phyloP scores from a whole-genome alignment of 2,797 vertebrate species.

The Limnodromus scolopaceus region DNA sequence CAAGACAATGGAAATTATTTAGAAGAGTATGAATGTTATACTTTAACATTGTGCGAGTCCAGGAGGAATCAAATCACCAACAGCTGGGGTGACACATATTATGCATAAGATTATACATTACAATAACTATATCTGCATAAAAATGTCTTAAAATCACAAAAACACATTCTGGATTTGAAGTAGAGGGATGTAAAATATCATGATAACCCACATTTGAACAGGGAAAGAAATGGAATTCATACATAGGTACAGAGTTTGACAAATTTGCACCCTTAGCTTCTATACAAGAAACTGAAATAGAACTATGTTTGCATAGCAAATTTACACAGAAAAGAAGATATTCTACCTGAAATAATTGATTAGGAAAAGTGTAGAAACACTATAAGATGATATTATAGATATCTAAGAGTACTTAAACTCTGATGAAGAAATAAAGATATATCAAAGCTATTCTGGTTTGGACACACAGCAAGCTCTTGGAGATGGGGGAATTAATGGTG shows the following conservation, averaged over 20 bases:
- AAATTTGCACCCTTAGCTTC: background rate
- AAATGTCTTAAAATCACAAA: background rate
- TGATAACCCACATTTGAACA: background rate
- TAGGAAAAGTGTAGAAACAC: background rate
- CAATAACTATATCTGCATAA: background rate
- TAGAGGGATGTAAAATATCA: background rate
- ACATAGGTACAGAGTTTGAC: background rate
- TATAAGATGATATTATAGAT: background rate
- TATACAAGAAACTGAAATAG: background rate
- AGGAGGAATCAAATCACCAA: background rate
- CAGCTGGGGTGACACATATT: too few species aligned
- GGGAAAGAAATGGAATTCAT: background rate
- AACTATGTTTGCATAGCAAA: background rate
- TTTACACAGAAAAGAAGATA: background rate
- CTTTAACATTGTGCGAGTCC: background rate
- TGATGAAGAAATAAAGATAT: background rate
- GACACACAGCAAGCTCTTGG: background rate
- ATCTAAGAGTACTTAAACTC: background rate
- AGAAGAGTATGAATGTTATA: background rate
- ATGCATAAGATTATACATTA: background rate
- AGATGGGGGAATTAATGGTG: background rate
- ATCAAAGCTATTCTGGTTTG: background rate
- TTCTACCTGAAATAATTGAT: background rate
- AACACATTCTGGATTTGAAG: background rate
- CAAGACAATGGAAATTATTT: background rate